Evolutionary conservation across 2,888 invertebrate species (phyloP), one percentile per base, ranked within the genome.

Genomic region (Lasioglossum zephyrum): DNA sequence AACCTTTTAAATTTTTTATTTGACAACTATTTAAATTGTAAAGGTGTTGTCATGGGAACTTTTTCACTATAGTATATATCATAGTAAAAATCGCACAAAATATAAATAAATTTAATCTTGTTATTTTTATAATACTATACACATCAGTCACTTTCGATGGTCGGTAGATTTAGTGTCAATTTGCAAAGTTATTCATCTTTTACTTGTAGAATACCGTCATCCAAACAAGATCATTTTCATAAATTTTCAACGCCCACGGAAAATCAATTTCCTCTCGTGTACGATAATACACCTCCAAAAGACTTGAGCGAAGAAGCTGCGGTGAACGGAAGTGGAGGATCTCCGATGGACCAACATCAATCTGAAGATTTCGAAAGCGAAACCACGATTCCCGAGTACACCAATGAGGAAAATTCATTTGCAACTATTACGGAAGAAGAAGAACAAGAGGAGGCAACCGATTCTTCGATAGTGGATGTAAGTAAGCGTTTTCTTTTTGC

Each of bases 171-270:
- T 39, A 39, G 39, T 39, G 39, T 39, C 4, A 73, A 57, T 77
- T 39, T 18, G 11, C 57, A n/a, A 72, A 63, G 76, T 53, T 36
- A 26, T 75, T 36, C 3, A 22, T 31, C 47, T 49, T 11, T 36
- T n/a, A 49, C 75, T 57, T 1, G 22, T 63, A 90, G 93, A 87
- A 82, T 87, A 63, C 79, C 92, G 44, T 78, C 73, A 6, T 31
- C 41, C 22, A 87, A 86, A 26, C 66, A 85, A 26, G 82, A 88
- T 49, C 80, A 85, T 11, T 86, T 82, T 79, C 74, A 88, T 16
- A 88, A 86, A 39, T 81, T 88, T 39, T 36, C 75, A 22, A 70
- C 49, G 11, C 47, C 60, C 22, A 6, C 36, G 47, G 70, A 74
- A 11, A 53, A 80, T 81, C 74, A 73, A 66, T 84, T 75, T 13